A percentile compares a stretch with the other conserved stretches of the same genome.
Conservation (phyloP, 2,888 invertebrate genomes). For the Agrochola lota region DNA sequence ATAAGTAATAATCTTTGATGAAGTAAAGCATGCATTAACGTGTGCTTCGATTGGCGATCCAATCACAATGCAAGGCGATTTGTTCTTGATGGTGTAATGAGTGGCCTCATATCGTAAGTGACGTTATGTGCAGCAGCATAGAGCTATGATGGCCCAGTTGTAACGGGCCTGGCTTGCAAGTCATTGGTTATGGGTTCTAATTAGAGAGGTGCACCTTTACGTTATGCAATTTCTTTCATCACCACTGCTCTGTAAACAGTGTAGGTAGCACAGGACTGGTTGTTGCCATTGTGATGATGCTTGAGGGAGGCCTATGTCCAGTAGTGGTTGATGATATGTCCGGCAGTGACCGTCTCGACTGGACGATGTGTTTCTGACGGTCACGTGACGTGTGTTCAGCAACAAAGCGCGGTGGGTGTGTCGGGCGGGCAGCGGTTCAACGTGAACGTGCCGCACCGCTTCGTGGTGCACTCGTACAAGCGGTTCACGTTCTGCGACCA, state of each 20-base stretch:
- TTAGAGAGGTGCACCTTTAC: background rate
- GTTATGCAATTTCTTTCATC: background rate
- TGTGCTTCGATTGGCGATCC: no score
- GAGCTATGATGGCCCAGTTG: background rate
- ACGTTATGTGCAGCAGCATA: background rate
- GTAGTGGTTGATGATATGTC: background rate
- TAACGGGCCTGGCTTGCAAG: background rate
- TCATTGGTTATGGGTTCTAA: background rate
- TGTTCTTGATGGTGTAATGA: background rate
- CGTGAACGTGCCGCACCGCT: slow-evolving; percentile 99
- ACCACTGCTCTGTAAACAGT: background rate
- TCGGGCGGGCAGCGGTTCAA: slow-evolving; percentile 95
- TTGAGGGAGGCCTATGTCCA: background rate
- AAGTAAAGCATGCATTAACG: background rate
- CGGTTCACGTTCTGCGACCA: slow-evolving; percentile 99
- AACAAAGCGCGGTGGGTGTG: slow-evolving; percentile 89
- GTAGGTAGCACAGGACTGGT: background rate
- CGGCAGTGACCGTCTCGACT: background rate
- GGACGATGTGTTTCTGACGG: background rate
- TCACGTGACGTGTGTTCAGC: slow-evolving; percentile 63
- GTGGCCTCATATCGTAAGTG: background rate
- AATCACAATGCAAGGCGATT: background rate
- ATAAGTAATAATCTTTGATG: background rate
- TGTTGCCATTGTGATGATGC: background rate
- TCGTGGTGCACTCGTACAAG: slow-evolving; percentile 98